A percentile compares a stretch with the other conserved stretches of the same genome.
Conservation (phyloP, 2,888 invertebrate genomes). For the Barypeithes pellucidus region DNA sequence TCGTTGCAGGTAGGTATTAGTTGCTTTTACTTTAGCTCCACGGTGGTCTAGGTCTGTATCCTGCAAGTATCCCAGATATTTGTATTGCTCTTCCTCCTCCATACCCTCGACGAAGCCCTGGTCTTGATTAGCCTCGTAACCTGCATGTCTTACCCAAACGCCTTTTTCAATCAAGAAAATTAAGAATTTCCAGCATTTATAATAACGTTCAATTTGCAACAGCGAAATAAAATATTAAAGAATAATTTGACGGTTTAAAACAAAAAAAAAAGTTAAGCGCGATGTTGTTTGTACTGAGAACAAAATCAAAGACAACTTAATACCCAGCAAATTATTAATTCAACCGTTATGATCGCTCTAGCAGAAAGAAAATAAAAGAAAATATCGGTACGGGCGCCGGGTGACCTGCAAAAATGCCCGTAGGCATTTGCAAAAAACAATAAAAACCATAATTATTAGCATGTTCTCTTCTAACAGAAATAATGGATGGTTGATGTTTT, state of each 20-base stretch:
- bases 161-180: too few species aligned
- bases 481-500: constrained; percentile 52
- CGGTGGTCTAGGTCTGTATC: too few species aligned
- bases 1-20: too few species aligned
- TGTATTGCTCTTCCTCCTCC: too few species aligned
- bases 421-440: constrained; percentile 35
- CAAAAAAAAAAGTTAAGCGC: neutral
- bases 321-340: constrained; percentile 14
- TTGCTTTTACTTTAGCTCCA: too few species aligned
- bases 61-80: too few species aligned
- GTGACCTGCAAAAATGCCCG: constrained; percentile 45
- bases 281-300: neutral
- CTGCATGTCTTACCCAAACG: too few species aligned
- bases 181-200: too few species aligned
- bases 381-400: constrained; percentile 45
- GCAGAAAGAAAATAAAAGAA: constrained; percentile 48
- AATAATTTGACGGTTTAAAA: neutral
- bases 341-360: constrained; percentile 43
- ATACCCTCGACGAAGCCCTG: too few species aligned
- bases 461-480: constrained; percentile 47
- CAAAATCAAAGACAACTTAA: constrained; percentile 26
- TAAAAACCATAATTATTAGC: constrained; percentile 52
- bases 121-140: too few species aligned
- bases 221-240: too few species aligned
- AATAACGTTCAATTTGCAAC: too few species aligned